Percentiles rank a stretch among this genome's conserved stretches.
phyloP scores from a whole-genome alignment of 2,888 invertebrate species.

The Chaitophorus viminalis region DNA sequence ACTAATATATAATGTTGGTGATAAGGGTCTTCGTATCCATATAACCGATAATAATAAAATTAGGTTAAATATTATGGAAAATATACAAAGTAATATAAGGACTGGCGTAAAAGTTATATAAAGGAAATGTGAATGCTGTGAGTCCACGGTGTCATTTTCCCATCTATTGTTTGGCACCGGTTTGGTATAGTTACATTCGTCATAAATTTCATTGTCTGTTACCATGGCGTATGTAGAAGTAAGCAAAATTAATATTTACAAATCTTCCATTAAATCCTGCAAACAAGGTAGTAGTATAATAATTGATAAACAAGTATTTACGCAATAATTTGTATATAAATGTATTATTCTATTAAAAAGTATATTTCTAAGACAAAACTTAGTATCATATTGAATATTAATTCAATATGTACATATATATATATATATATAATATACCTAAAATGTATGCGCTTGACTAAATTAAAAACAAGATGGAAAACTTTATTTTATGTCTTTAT shows the following conservation, averaged over 20 bases:
- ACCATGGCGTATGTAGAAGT: neutral
- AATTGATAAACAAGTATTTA: too few relatives aligned
- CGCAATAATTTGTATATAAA: too few relatives aligned
- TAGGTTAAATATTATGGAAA: conserved; percentile 71
- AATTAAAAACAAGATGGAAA: too few relatives aligned
- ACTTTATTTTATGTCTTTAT: too few relatives aligned
- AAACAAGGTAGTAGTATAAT: neutral
- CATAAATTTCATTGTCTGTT: neutral
- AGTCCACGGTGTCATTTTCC: conserved; percentile 19
- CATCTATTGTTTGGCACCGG: conserved; percentile 1
- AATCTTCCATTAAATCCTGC: neutral
- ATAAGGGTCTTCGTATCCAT: conserved; percentile 72
- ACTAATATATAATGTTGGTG: conserved; percentile 73
- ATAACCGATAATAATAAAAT: conserved; percentile 70
- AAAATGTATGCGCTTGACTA: too few relatives aligned
- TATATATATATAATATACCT: too few relatives aligned
- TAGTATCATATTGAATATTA: too few relatives aligned
- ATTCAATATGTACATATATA: too few relatives aligned
- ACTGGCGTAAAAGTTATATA: conserved; percentile 66
- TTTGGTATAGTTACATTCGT: conserved; percentile 11
- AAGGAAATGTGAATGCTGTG: conserved; percentile 53
- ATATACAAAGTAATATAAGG: conserved; percentile 69
- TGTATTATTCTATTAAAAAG: too few relatives aligned
- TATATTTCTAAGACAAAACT: too few relatives aligned
- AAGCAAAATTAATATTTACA: neutral